These are phyloP conservation scores for Perca schrenkii DNA, from an alignment of 2,113 vertebrate genomes.

Conservation along the genomic window DNA sequence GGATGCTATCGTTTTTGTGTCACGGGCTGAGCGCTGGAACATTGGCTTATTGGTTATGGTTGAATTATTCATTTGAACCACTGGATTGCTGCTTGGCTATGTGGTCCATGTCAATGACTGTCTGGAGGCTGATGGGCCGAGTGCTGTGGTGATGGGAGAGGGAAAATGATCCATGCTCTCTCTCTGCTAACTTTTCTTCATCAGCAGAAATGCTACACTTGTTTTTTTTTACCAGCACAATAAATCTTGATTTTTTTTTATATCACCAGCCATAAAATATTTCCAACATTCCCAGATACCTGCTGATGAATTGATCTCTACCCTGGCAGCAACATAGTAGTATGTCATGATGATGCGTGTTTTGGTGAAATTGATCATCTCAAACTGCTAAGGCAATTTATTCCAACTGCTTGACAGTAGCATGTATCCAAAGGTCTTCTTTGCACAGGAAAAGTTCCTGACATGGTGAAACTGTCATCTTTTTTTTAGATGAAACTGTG, in stretches of 20 bases:
- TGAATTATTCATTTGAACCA: slow-evolving; percentile 79
- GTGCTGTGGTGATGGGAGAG: slow-evolving; percentile 30
- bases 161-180: slow-evolving; percentile 62
- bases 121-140: slow-evolving; percentile 42
- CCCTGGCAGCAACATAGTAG: slow-evolving; percentile 29
- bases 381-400: slow-evolving; percentile 43
- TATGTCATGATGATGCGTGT: slow-evolving; percentile 58
- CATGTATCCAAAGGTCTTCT: slow-evolving; percentile 52
- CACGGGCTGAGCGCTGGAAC: slow-evolving; percentile 60
- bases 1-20: slow-evolving; percentile 76
- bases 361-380: slow-evolving; percentile 60
- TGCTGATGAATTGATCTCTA: slow-evolving; percentile 65
- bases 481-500: slow-evolving; percentile 36
- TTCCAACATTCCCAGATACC: slow-evolving; percentile 42
- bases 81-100: slow-evolving; percentile 63
- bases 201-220: slow-evolving; percentile 66
- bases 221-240: neutral
- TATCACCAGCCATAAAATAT: slow-evolving; percentile 54
- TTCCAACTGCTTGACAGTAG: slow-evolving; percentile 43
- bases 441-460: slow-evolving; percentile 22
- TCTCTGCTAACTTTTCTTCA: slow-evolving; percentile 39
- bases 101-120: slow-evolving; percentile 68
- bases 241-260: slow-evolving; percentile 49
- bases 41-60: slow-evolving; percentile 75
- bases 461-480: slow-evolving; percentile 46